phyloP scores from a whole-genome alignment of 2,797 vertebrate species.

The Brotogeris chrysoptera region DNA sequence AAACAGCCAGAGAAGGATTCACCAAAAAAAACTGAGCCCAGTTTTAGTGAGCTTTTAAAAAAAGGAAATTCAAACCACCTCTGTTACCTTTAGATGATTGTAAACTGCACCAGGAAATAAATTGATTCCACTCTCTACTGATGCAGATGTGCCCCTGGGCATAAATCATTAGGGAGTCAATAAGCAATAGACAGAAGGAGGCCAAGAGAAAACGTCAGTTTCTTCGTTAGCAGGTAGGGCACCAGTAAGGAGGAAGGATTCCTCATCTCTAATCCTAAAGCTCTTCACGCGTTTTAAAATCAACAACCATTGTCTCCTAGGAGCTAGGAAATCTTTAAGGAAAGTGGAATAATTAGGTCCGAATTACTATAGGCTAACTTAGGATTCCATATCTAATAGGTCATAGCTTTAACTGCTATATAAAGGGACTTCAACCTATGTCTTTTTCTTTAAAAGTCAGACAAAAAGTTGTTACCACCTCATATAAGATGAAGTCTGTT shows the following conservation, averaged over 20 bases:
- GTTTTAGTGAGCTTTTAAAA: not conserved
- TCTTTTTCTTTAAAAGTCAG: not conserved
- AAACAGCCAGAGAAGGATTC: not conserved
- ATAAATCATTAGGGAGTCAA: not conserved
- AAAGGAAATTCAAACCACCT: not conserved
- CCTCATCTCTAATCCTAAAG: not conserved
- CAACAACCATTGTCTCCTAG: not conserved
- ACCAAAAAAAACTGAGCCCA: accelerated
- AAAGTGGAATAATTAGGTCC: not conserved
- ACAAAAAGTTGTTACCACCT: not conserved
- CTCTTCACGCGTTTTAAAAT: not conserved
- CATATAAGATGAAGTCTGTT: not conserved
- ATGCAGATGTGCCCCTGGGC: not conserved
- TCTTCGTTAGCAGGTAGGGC: not conserved
- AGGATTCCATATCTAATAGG: not conserved
- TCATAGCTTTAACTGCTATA: not conserved
- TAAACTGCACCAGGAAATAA: not conserved
- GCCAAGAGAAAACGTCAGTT: not conserved
- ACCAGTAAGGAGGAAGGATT: not conserved
- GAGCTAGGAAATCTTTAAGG: not conserved
- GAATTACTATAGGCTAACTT: not conserved
- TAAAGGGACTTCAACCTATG: not conserved
- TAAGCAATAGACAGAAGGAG: not conserved
- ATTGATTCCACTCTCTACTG: not conserved
- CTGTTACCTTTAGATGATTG: not conserved